Percentiles rank a stretch among this genome's conserved stretches.
Conservation (phyloP, 2,113 vertebrate genomes). For the Brevimyrus niger region DNA sequence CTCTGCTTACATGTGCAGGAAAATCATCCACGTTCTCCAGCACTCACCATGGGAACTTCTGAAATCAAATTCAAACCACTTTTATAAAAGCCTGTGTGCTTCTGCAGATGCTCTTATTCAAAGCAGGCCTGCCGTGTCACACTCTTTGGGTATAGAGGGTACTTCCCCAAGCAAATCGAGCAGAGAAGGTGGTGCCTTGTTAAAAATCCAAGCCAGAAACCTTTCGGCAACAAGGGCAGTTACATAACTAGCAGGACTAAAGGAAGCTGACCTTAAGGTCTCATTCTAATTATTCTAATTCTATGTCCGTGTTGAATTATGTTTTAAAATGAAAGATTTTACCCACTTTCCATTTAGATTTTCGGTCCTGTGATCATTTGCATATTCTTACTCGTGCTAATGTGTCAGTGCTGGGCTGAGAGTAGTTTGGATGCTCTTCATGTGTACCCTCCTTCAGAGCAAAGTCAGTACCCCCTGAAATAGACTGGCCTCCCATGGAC, state of each 20-base stretch:
- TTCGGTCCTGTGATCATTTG: background rate
- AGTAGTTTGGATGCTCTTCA: background rate
- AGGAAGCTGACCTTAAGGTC: background rate
- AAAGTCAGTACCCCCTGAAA: background rate
- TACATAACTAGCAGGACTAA: background rate
- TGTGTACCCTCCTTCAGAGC: background rate
- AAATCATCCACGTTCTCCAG: background rate
- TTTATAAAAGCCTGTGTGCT: background rate
- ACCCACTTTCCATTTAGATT: conserved; percentile 2
- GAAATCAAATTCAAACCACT: background rate
- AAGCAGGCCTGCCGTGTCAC: background rate
- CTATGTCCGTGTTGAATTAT: background rate
- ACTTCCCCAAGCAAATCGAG: background rate
- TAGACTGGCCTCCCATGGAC: background rate
- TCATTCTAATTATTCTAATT: background rate
- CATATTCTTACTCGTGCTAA: background rate
- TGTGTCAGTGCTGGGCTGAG: background rate
- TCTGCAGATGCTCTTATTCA: background rate
- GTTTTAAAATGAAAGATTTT: background rate
- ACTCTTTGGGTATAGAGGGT: background rate
- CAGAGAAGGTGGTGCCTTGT: background rate
- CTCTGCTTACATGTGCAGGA: background rate
- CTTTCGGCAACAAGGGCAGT: background rate
- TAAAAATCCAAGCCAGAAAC: background rate
- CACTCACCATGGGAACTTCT: background rate